Evolutionary conservation across 2,797 vertebrate genomes (phyloP), one percentile per base, ranked within the genome.

Genomic region (Oreonectes daqikongensis): DNA sequence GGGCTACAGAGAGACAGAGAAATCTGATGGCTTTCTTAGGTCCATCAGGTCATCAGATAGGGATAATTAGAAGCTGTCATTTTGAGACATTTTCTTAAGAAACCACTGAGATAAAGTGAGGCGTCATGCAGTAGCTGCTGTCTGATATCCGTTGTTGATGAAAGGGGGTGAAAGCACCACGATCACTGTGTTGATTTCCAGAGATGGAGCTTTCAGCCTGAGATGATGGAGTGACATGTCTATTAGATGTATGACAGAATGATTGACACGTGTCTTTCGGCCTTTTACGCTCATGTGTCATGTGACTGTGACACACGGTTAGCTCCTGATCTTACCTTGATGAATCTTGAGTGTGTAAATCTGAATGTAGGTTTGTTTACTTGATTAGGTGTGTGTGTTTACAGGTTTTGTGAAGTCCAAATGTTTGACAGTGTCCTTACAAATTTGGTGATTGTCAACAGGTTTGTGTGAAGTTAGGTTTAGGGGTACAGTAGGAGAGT

Each of bases 201-300:
- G n/a, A 72, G n/a, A 48, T 61, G 2, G 57, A 30, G 32, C 46
- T 40, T 68, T 77, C 60, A n/a, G 63, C 24, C 65, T 28, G 63
- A 28, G 53, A 52, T 0, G n/a, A 75, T 60, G 63, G 55, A 82
- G 53, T 80, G 74, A 70, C 65, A 60, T 57, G 68, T 80, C 59
- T 32, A 75, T 71, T 78, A 78, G n/a, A 50, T 35, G 24, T 64
- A n/a, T 63, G 66, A 71, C n/a, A 12, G 24, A 46, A 77, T 68
- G 70, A 83, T 61, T 78, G 81, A 74, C 75, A 57, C 12, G 17
- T 71, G 70, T 44, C 60, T 70, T 18, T 52, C 1, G 30, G 20
- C 15, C 26, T 17, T n/a, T 60, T 63, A 48, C 2, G n/a, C 40
- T 26, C 15, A 42, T 81, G n/a, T 59, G 61, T 48, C 55, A 48